Percentiles rank a stretch among this genome's conserved stretches.
phyloP scores from a whole-genome alignment of 2,888 invertebrate genomes.

The Pachymerium ferrugineum region DNA sequence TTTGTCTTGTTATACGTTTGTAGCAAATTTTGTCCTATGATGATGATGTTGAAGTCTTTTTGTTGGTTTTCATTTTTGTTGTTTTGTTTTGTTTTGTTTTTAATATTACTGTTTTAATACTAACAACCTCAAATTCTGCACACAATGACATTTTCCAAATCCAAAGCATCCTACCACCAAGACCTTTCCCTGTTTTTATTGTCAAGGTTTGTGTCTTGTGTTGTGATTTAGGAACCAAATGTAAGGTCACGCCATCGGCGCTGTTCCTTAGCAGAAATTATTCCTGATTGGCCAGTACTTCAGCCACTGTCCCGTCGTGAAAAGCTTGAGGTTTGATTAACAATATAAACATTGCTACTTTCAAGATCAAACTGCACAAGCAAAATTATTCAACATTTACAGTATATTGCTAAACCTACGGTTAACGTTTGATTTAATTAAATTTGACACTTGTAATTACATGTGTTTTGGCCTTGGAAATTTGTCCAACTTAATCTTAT shows the following conservation, averaged over 20 bases:
- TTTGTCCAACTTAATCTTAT: no score
- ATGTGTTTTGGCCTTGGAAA: no score
- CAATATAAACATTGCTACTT: neutral
- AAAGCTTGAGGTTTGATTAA: constrained; percentile 40
- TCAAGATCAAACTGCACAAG: no score
- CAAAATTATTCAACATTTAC: no score
- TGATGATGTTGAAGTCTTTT: neutral
- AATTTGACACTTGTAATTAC: no score
- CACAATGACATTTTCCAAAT: neutral
- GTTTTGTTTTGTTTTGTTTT: neutral
- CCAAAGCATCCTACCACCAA: neutral
- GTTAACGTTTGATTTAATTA: no score
- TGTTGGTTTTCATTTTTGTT: neutral
- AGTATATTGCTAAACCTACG: no score
- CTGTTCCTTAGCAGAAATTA: constrained; percentile 51
- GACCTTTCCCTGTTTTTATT: neutral
- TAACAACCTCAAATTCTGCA: neutral
- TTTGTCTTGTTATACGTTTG: constrained; percentile 34
- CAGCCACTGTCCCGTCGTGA: constrained; percentile 40
- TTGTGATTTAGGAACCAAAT: constrained; percentile 38
- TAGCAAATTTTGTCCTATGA: constrained; percentile 21
- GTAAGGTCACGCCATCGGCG: constrained; percentile 39
- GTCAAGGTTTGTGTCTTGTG: constrained; percentile 30
- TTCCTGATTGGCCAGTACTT: constrained; percentile 73
- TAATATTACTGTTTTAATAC: neutral